phyloP scores from a whole-genome alignment of 2,797 vertebrate species.

The Zalophus californianus region DNA sequence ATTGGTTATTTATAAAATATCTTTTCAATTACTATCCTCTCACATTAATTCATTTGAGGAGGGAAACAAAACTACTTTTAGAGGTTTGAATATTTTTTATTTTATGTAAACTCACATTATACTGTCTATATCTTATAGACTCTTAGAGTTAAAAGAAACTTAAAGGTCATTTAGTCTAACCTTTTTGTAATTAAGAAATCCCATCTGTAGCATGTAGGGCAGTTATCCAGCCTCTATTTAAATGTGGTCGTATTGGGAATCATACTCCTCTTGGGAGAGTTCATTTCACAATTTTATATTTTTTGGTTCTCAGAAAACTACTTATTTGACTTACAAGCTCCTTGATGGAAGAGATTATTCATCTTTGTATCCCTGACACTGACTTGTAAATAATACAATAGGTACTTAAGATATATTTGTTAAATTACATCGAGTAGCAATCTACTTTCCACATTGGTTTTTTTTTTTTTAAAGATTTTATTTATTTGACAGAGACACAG shows the following conservation, averaged over 20 bases:
- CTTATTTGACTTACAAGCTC: background rate
- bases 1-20: conserved; percentile 3
- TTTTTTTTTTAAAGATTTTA: background rate
- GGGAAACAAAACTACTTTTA: background rate
- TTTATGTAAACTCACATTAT: conserved; percentile 36
- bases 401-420: conserved; percentile 19
- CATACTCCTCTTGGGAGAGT: background rate
- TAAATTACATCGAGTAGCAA: conserved; percentile 27
- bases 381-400: background rate
- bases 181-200: conserved; percentile 63
- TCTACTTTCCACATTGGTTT: conserved; percentile 8
- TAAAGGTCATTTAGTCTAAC: conserved; percentile 5
- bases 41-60: background rate
- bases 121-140: background rate
- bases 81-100: conserved; percentile 15
- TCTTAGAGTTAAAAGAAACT: conserved; percentile 29
- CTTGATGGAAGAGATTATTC: conserved; percentile 11
- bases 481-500: too few relatives aligned
- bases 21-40: background rate
- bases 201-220: background rate
- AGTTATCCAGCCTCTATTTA: background rate
- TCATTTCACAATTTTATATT: conserved; percentile 53
- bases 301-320: conserved; percentile 31
- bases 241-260: background rate
- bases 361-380: conserved; percentile 24